Evolutionary conservation across 2,888 invertebrate genomes (phyloP).

Genomic region (Clepsis dumicolana): DNA sequence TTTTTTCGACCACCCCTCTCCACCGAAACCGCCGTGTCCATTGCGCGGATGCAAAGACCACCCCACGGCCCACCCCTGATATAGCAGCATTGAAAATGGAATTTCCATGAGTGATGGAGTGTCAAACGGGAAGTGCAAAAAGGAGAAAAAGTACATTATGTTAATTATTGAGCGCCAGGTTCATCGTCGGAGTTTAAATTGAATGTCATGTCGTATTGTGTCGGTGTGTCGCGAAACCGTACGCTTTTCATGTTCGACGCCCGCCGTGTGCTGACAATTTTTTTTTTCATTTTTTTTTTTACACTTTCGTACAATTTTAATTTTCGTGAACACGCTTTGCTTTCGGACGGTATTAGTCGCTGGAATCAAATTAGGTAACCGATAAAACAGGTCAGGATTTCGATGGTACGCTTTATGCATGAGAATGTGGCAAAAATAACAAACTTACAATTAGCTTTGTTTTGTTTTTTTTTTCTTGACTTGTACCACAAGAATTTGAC

Average conservation of each 20-base stretch:
- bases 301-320: constrained; percentile 43
- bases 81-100: constrained; percentile 85
- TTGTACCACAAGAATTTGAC: too few species aligned
- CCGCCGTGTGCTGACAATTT: constrained; percentile 58
- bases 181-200: constrained; percentile 81
- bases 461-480: too few species aligned
- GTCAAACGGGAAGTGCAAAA: constrained; percentile 85
- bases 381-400: neutral
- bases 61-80: constrained; percentile 77
- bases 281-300: constrained; percentile 54
- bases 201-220: constrained; percentile 80
- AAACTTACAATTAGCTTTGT: too few species aligned
- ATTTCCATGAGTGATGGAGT: constrained; percentile 87
- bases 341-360: constrained; percentile 5
- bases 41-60: constrained; percentile 85
- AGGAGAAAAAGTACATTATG: constrained; percentile 86
- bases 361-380: neutral
- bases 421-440: neutral
- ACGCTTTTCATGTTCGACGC: constrained; percentile 63
- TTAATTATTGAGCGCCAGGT: constrained; percentile 81
- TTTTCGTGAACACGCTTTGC: constrained; percentile 34
- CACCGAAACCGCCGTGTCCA: constrained; percentile 84
- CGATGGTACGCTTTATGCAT: neutral
- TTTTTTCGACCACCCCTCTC: constrained; percentile 82
- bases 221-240: constrained; percentile 59